Percentiles rank a stretch among this genome's conserved stretches.
Conservation (phyloP, 2,113 vertebrate genomes). For the Montifringilla adamsi region DNA sequence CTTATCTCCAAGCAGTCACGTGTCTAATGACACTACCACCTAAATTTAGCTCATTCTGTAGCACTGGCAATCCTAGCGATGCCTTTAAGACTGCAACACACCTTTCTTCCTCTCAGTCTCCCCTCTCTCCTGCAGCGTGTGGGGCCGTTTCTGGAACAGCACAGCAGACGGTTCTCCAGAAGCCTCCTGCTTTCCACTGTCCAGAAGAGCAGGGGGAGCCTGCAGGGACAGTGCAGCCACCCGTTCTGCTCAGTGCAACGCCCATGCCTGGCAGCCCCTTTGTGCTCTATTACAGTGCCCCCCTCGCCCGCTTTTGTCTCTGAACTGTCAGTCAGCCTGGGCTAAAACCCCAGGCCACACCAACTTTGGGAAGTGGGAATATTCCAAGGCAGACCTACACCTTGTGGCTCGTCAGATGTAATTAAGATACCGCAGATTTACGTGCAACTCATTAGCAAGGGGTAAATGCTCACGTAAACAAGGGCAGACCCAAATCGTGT, state of each 20-base stretch:
- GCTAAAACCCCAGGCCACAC: background rate
- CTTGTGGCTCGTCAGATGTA: background rate
- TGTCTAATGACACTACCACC: conserved; percentile 52
- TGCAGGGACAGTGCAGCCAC: background rate
- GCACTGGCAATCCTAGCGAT: conserved; percentile 5
- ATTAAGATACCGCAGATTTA: background rate
- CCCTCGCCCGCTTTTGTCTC: conserved; percentile 55
- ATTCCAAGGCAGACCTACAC: background rate
- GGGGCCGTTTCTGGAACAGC: background rate
- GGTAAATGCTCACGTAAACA: background rate
- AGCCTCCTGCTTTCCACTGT: background rate
- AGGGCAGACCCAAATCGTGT: background rate
- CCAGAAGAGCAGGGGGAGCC: background rate
- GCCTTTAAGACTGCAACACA: conserved; percentile 31
- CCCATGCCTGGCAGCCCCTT: conserved; percentile 39
- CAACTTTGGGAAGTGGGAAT: conserved; percentile 20
- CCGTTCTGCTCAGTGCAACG: background rate
- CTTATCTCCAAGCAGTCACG: conserved; percentile 21
- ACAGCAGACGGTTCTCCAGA: background rate
- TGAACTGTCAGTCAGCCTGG: background rate
- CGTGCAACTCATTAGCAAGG: background rate
- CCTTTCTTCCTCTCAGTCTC: background rate
- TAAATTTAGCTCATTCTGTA: conserved; percentile 60
- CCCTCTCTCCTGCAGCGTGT: accelerated
- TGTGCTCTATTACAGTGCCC: conserved; percentile 22